Evolutionary conservation across 1,140 invertebrate genomes (phyloP), one percentile per base, ranked within the genome.

Genomic region (Pogonomyrmex barbatus): DNA sequence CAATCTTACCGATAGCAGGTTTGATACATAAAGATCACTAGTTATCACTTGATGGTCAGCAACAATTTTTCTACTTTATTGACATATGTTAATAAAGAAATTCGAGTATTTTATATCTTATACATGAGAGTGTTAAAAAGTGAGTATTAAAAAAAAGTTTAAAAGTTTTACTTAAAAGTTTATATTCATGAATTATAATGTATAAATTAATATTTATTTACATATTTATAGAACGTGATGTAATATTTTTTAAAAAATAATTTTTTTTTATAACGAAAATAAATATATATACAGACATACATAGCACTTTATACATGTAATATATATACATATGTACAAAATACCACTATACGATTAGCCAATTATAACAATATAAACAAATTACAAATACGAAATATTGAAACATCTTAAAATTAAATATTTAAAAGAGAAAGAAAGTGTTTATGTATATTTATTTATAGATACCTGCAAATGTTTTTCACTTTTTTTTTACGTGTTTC

Each of bases 211-310:
- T 70, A 39, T 14, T 42, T 2, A 39, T 73, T 10, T 58, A 56
- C 3, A 42, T 75, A 33, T 42, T 56, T 12, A 9, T 9, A 30
- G 12, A 58, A 75, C 1, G 4, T 75, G 9, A 3, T 10, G 42
- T 14, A 42, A 24, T 56, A 42, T 24, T 8, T 58, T 30, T 17
- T 56, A 76, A 58, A 56, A 45, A 0, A 9, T 17, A 30, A 42
- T 77, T 47, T n/a, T n/a, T n/a, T n/a, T n/a, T 45, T 47, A 60
- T 60, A 60, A 4, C n/a, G 56, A 4, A 56, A 58, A 75, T 73
- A 58, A 24, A 24, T 45, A 76, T 45, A 71, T 77, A 14, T 62
- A 77, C 10, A 52, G 24, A 24, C 24, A 24, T 24, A 24, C 24
- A 24, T 24, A 24, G 24, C 24, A 24, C 24, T n/a, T 56, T 54